Evolutionary conservation across 2,888 invertebrate genomes (phyloP).

Genomic region (Parnassius smintheus): DNA sequence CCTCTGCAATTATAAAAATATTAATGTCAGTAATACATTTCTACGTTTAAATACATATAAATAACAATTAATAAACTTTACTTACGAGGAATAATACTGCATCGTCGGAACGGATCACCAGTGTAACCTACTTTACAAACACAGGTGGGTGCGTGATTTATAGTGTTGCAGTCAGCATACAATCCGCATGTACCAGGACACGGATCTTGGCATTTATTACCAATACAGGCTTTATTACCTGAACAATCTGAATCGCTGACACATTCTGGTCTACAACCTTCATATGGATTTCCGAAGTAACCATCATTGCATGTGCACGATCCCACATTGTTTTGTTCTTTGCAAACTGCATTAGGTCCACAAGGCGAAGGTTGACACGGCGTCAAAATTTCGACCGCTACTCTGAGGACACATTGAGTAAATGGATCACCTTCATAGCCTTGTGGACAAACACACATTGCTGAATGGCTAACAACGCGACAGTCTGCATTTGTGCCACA

Average conservation of each 20-base stretch:
- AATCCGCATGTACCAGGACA: constrained; percentile 88
- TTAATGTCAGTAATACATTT: too few relatives aligned
- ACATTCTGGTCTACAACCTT: constrained; percentile 89
- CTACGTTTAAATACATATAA: too few relatives aligned
- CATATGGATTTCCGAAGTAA: constrained; percentile 88
- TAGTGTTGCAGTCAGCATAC: constrained; percentile 86
- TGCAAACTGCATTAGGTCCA: constrained; percentile 86
- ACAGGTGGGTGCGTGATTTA: constrained; percentile 87
- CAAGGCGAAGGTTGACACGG: constrained; percentile 87
- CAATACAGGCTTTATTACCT: constrained; percentile 86
- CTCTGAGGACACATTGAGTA: constrained; percentile 75
- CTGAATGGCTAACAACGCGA: constrained; percentile 88
- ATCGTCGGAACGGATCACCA: constrained; percentile 82
- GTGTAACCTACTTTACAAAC: constrained; percentile 83
- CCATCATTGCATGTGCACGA: constrained; percentile 86
- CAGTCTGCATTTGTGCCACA: constrained; percentile 88
- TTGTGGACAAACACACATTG: constrained; percentile 87
- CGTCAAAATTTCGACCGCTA: constrained; percentile 73
- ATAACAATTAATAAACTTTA: constrained; percentile 26
- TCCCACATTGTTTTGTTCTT: constrained; percentile 85
- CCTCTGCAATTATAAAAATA: constrained; percentile 54
- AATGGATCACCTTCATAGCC: constrained; percentile 85
- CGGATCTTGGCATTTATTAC: constrained; percentile 88
- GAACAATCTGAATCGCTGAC: constrained; percentile 86
- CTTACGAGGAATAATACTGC: constrained; percentile 66